Evolutionary conservation across 2,888 invertebrate genomes (phyloP).

Genomic region (Rhamnusium bicolor): DNA sequence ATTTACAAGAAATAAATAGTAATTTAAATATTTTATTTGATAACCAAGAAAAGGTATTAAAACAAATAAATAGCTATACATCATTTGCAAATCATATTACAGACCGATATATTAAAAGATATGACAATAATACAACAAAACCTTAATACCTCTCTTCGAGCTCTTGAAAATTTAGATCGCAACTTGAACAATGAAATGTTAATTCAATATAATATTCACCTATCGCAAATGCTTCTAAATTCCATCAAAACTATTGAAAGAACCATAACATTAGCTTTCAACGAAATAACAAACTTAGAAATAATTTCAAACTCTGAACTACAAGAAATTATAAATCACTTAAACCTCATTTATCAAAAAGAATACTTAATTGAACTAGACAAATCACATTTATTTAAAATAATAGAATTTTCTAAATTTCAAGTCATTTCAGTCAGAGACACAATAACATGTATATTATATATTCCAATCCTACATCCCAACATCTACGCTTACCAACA

Average conservation of each 20-base stretch:
- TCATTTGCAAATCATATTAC: not conserved
- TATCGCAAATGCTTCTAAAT: too few species aligned
- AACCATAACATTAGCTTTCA: not conserved
- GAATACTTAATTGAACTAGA: too few species aligned
- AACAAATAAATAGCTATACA: not conserved
- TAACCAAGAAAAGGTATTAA: not conserved
- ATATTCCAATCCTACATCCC: constrained; percentile 4
- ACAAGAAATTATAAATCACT: too few species aligned
- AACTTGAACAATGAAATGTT: too few species aligned
- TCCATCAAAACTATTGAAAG: not conserved
- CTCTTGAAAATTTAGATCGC: not conserved
- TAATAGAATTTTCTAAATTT: too few species aligned
- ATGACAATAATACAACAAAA: not conserved
- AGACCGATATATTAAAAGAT: too few species aligned
- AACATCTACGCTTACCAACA: not conserved
- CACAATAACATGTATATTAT: too few species aligned
- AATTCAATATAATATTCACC: too few species aligned
- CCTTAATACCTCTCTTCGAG: constrained; percentile 1
- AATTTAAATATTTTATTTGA: not conserved
- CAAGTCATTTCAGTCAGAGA: too few species aligned
- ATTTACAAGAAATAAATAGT: constrained; percentile 1
- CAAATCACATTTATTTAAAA: too few species aligned
- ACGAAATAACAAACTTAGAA: not conserved
- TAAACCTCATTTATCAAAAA: too few species aligned
- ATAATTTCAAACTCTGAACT: not conserved